Percentiles rank a stretch among this genome's conserved stretches.
These are phyloP conservation scores for Metopolophium dirhodum DNA, from an alignment of 1,140 invertebrate genomes.

Conservation along the genomic window DNA sequence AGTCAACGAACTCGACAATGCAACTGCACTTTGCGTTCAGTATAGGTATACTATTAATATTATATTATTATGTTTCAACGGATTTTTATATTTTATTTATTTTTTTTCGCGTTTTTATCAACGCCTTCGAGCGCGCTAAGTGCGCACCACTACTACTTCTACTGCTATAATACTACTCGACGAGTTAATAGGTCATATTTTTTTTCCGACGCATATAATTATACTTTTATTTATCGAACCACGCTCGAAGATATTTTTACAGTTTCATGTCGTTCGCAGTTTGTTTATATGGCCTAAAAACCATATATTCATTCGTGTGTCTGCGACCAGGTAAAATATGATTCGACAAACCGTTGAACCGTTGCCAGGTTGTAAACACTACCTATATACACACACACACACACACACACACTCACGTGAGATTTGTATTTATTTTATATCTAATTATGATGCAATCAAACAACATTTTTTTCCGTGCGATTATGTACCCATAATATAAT, in stretches of 20 bases:
- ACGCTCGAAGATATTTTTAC: neutral
- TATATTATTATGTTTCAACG: neutral
- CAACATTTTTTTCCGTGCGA: neutral
- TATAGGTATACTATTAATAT: neutral
- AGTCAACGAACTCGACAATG: conserved; percentile 26
- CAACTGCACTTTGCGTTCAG: neutral
- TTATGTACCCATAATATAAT: too few relatives aligned
- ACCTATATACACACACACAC: neutral
- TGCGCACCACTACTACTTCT: neutral
- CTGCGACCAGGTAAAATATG: conserved; percentile 10
- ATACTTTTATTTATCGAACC: neutral
- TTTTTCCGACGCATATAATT: neutral
- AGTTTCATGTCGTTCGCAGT: neutral
- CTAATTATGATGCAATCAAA: conserved; percentile 28
- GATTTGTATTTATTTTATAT: conserved; percentile 42
- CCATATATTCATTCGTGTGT: neutral
- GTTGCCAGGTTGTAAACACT: conserved; percentile 24
- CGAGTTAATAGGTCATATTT: neutral
- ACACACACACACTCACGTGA: too few relatives aligned
- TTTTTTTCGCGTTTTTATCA: neutral
- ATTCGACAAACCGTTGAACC: conserved; percentile 30
- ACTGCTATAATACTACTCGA: neutral
- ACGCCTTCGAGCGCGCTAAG: neutral
- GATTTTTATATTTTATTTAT: neutral
- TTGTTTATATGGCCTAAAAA: neutral